Conservation (phyloP, 2,113 vertebrate genomes). For the Mandrillus leucophaeus region DNA sequence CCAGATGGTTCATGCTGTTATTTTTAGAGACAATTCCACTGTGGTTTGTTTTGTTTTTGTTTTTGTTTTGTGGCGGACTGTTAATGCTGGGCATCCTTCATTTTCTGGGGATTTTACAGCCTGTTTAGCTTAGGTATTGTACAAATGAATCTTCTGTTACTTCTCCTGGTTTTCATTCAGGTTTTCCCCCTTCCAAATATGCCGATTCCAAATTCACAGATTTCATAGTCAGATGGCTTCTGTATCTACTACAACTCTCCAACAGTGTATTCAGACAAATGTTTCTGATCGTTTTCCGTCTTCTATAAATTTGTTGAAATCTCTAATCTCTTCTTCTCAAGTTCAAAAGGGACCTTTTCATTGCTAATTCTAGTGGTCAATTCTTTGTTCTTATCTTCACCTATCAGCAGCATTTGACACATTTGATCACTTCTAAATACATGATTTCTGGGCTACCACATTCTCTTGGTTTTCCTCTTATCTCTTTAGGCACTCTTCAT, state of each 20-base stretch:
- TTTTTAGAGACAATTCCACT: not conserved
- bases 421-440: not conserved
- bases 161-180: not conserved
- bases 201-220: not conserved
- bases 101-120: not conserved
- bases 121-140: not conserved
- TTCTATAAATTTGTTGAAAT: conserved; percentile 6
- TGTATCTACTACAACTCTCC: not conserved
- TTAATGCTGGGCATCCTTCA: not conserved
- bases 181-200: not conserved
- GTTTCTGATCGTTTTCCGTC: not conserved
- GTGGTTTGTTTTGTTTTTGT: not conserved
- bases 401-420: not conserved
- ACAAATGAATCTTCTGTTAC: not conserved
- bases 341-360: not conserved
- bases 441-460: not conserved
- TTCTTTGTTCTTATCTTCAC: conserved; percentile 45
- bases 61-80: not conserved
- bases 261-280: not conserved
- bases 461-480: not conserved
- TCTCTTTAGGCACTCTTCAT: not conserved
- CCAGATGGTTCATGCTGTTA: not conserved
- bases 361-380: not conserved
- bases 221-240: not conserved
- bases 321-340: conserved; percentile 21